These are phyloP conservation scores for Pemphigus obesinymphae DNA, from an alignment of 1,140 invertebrate genomes.

Conservation along the genomic window DNA sequence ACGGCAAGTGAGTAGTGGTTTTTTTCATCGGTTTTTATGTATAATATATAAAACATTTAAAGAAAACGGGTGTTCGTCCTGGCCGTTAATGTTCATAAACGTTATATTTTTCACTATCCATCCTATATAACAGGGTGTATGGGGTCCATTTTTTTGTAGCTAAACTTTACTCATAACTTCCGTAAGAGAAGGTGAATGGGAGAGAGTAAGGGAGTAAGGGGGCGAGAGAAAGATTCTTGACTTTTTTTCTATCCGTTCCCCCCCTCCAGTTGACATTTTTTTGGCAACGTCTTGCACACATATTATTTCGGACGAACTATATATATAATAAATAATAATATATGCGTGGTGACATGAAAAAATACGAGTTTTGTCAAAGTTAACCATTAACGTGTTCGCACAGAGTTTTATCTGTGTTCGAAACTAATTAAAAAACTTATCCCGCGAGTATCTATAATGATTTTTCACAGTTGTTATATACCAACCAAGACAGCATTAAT, in stretches of 20 bases:
- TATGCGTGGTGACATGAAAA: not conserved
- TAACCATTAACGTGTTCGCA: not conserved
- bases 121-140: not conserved
- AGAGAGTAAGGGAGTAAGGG: not conserved
- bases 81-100: not conserved
- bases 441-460: no score
- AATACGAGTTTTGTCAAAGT: not conserved
- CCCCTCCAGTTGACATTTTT: not conserved
- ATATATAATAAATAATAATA: no score
- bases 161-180: constrained; percentile 36
- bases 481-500: no score
- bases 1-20: constrained; percentile 38
- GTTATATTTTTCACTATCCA: not conserved
- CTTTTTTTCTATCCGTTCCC: not conserved
- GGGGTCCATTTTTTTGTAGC: not conserved
- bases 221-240: not conserved
- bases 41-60: not conserved
- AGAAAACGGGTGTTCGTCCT: not conserved
- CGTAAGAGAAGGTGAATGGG: no score
- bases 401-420: not conserved
- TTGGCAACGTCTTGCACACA: constrained; percentile 12
- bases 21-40: not conserved
- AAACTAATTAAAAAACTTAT: constrained; percentile 18
- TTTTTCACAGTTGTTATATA: not conserved
- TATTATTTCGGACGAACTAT: not conserved